Base-by-base conservation (phyloP, 2,113 vertebrate species). In the Pelecanoides urinatrix region DNA sequence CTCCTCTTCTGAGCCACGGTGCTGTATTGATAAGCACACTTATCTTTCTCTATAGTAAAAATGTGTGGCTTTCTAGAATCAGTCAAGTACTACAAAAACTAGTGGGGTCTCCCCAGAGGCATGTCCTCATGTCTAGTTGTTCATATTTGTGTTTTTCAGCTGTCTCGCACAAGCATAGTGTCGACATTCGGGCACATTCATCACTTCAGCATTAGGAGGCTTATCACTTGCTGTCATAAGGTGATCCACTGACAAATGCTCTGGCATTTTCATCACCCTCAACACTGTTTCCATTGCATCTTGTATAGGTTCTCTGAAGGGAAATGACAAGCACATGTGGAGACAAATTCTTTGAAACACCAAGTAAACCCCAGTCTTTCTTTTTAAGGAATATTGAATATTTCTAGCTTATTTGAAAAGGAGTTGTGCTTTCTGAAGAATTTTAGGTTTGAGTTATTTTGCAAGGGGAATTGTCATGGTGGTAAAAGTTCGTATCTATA, bases 1-100 rank as follows among this genome's bases (percentile, higher is more conserved):
- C 75, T 94, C 40, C 70, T 83, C 44, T 96, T 95, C 71, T 77
- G 70, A 96, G 86, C 58, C 67, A 44, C 47, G 68, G 66, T n/a
- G 14, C 49, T 89, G 70, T 77, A 70, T 79, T 86, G 97, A 94
- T 97, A 98, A 98, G 63, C 84, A 91, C 61, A 97, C 92, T 95
- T 95, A 88, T 96, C 88, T 97, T 90, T 95, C 90, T 80, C 50
- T 61, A 23, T 52, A 73, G 93, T 78, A 77, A 92, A 96, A 94
- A 92, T 26, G 5, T 67, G 59, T 89, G 84, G 90, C 84, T 92
- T 94, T 96, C 85, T 70, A 91, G 94, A 97, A 88, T 86, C 95
- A 96, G 76, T 72, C 86, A 97, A 97, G 84, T 94, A 75, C 77
- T 85, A 86, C 83, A 90, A 63, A 95, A 94, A 83, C 38, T 76